Conservation (phyloP, 1,140 invertebrate genomes). For the Drosophila sucinea region DNA sequence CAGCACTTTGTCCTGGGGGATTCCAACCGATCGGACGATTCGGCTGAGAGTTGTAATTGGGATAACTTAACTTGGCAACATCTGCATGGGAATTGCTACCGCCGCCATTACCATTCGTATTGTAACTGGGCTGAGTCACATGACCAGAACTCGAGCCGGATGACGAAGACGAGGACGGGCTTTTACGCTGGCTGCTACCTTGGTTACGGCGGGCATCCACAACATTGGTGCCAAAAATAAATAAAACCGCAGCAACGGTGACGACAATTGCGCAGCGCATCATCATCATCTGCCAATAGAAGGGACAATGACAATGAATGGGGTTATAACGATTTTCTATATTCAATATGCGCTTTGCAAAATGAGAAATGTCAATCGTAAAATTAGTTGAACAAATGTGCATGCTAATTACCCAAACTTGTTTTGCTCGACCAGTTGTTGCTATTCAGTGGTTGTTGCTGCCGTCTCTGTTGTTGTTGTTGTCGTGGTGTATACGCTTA, state of each 20-base stretch:
- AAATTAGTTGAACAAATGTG: slow-evolving; percentile 26
- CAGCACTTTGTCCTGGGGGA: slow-evolving; percentile 51
- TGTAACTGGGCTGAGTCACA: slow-evolving; percentile 71
- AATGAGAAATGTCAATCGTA: slow-evolving; percentile 31
- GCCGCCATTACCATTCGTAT: slow-evolving; percentile 42
- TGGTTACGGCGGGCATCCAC: slow-evolving; percentile 69
- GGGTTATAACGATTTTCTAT: slow-evolving; percentile 49
- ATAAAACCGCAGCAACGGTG: slow-evolving; percentile 31
- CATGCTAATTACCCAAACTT: slow-evolving; percentile 24
- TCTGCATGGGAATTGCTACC: slow-evolving; percentile 72
- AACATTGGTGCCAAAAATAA: slow-evolving; percentile 46
- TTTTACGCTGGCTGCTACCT: slow-evolving; percentile 62
- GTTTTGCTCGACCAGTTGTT: slow-evolving; percentile 7
- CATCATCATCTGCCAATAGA: slow-evolving; percentile 25
- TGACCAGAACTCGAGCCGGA: slow-evolving; percentile 75
- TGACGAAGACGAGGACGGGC: slow-evolving; percentile 42
- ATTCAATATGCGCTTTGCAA: neutral
- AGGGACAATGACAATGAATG: too few relatives aligned
- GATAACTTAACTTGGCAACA: slow-evolving; percentile 74
- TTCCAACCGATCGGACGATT: slow-evolving; percentile 79
- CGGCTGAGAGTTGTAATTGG: slow-evolving; percentile 77
- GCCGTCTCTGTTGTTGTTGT: neutral
- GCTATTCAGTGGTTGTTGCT: neutral
- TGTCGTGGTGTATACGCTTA: neutral
- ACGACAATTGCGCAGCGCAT: slow-evolving; percentile 51